These are phyloP conservation scores for Marronus borbonicus DNA, from an alignment of 2,888 invertebrate species.

Conservation along the genomic window DNA sequence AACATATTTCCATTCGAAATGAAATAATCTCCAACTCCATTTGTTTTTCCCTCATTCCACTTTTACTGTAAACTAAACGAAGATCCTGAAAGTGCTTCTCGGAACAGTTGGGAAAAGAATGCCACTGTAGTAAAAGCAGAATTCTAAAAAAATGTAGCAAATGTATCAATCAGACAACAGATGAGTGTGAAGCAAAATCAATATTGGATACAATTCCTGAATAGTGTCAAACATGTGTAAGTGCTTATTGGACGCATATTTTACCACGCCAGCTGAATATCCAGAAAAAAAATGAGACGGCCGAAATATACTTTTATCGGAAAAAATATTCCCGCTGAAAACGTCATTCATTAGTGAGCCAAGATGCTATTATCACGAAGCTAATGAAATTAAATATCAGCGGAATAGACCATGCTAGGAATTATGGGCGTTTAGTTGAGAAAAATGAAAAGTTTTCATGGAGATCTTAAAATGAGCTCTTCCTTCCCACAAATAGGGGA, in stretches of 20 bases:
- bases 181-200: slow-evolving; percentile 44
- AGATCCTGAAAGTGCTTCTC: not conserved
- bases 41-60: not conserved
- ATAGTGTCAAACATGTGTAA: slow-evolving; percentile 31
- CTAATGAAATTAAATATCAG: no score
- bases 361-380: no score
- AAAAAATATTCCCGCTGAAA: not conserved
- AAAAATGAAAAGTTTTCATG: no score
- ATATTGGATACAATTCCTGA: slow-evolving; percentile 41
- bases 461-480: no score
- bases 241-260: slow-evolving; percentile 35
- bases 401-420: no score
- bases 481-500: no score
- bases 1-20: no score
- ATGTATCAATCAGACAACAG: slow-evolving; percentile 45
- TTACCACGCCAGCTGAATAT: slow-evolving; percentile 5
- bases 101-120: slow-evolving; percentile 5
- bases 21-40: not conserved
- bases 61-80: not conserved
- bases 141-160: slow-evolving; percentile 33
- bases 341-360: no score
- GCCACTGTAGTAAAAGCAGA: slow-evolving; percentile 16
- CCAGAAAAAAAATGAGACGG: not conserved
- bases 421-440: no score
- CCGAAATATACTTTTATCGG: not conserved